Evolutionary conservation across 2,113 vertebrate genomes (phyloP).

Genomic region (Pristiophorus japonicus): DNA sequence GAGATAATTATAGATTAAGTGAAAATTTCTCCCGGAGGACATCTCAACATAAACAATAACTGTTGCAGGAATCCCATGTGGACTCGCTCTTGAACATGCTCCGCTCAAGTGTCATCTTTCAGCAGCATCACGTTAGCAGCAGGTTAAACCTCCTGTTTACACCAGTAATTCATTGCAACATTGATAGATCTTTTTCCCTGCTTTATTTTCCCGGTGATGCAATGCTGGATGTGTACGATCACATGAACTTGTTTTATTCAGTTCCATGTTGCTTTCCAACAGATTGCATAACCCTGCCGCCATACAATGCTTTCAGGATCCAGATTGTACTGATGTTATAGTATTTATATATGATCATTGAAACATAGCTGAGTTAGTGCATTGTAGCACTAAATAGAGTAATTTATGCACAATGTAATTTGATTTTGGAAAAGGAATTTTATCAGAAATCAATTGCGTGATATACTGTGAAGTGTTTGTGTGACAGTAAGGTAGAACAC

Average conservation of each 20-base stretch:
- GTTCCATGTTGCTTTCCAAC: slow-evolving; percentile 39
- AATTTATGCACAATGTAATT: not conserved
- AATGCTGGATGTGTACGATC: no score
- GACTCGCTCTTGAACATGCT: slow-evolving; percentile 43
- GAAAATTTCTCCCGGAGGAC: slow-evolving; percentile 65
- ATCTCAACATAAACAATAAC: slow-evolving; percentile 55
- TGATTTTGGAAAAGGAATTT: not conserved
- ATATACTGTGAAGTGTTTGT: not conserved
- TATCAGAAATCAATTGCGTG: not conserved
- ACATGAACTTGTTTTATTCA: not conserved
- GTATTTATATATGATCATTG: not conserved
- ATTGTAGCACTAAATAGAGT: not conserved
- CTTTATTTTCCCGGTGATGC: slow-evolving; percentile 38
- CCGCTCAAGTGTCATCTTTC: slow-evolving; percentile 39
- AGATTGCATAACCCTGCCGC: not conserved
- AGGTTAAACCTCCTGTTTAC: slow-evolving; percentile 54
- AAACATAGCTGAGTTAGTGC: not conserved
- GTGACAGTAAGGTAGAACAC: not conserved
- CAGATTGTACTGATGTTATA: not conserved
- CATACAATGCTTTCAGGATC: not conserved
- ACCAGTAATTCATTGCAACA: slow-evolving; percentile 23
- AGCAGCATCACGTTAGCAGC: slow-evolving; percentile 37
- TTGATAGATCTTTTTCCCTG: slow-evolving; percentile 36
- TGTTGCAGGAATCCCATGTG: slow-evolving; percentile 47
- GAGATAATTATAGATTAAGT: slow-evolving; percentile 82